Evolutionary conservation across 2,888 invertebrate species (phyloP).

Genomic region (Eudasyphora cyanicolor): DNA sequence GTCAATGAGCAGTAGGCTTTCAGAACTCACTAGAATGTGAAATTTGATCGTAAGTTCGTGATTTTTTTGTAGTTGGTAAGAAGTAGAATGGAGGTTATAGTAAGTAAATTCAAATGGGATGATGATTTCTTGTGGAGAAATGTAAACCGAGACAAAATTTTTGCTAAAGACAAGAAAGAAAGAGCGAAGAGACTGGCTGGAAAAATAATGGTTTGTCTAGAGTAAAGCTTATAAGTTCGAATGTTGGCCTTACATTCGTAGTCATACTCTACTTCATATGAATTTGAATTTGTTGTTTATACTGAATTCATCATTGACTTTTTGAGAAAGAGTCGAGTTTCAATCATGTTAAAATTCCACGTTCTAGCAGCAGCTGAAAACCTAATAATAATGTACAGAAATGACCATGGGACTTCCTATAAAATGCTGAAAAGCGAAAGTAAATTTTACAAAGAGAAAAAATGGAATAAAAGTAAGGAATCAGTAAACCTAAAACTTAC

Average conservation of each 20-base stretch:
- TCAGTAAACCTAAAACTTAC: no score
- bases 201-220: no score
- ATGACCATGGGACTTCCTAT: constrained; percentile 70
- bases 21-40: constrained; percentile 65
- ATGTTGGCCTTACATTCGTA: no score
- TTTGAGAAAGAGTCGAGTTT: no score
- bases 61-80: background rate
- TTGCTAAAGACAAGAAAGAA: no score
- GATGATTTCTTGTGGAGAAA: no score
- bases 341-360: constrained; percentile 42
- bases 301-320: no score
- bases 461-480: no score
- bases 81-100: background rate
- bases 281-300: no score
- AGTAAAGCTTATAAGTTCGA: no score
- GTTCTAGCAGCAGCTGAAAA: constrained; percentile 68
- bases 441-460: constrained; percentile 48
- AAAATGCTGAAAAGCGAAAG: constrained; percentile 66
- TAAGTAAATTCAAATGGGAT: background rate
- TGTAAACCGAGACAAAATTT: background rate
- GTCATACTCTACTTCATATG: no score
- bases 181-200: background rate
- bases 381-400: constrained; percentile 76
- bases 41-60: constrained; percentile 26
- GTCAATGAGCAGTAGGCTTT: constrained; percentile 74